Evolutionary conservation across 2,888 invertebrate species (phyloP), one percentile per base, ranked within the genome.

Genomic region (Abscondita cerata): DNA sequence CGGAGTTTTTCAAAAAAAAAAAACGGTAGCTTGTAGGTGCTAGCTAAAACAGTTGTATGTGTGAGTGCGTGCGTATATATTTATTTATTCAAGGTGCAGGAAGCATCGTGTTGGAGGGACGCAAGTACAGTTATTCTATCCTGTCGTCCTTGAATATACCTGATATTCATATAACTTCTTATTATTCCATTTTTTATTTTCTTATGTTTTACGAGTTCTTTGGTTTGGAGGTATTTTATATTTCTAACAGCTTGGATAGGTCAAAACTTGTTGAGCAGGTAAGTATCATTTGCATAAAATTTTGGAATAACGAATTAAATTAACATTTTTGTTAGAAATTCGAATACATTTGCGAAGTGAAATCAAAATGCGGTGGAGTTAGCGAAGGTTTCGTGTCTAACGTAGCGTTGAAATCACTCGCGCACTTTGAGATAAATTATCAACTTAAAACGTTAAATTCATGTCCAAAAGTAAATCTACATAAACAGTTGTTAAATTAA

Each of bases 61-160:
- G 31, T 41, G 44, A 11, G 40, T 36, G 13, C 9, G 18, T 44
- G 11, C n/a, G 48, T 48, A n/a, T 19, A 47, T 20, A 20, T 47
- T 19, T 53, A 56, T 46, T 63, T 64, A 55, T 55, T 54, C 64
- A 46, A 54, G 47, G 64, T 64, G 57, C 60, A 60, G 60, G 64
- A 64, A 64, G 64, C 64, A 41, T 38, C 52, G 53, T 50, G 57
- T 57, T 57, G 53, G 64, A 60, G 60, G 64, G 64, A 54, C 57
- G 60, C 47, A 52, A 53, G 48, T 57, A 64, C 64, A 40, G 64
- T 64, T 64, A 64, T 31, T 57, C 55, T 52, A 64, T 60, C 64
- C 52, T 41, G 60, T 41, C 60, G 64, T 52, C 64, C 64, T 64
- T 64, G 64, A 50, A 36, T 52, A 56, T 55, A 53, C 64, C 46